Base-by-base conservation (phyloP, 2,113 vertebrate species). In the Syngnathus scovelli region DNA sequence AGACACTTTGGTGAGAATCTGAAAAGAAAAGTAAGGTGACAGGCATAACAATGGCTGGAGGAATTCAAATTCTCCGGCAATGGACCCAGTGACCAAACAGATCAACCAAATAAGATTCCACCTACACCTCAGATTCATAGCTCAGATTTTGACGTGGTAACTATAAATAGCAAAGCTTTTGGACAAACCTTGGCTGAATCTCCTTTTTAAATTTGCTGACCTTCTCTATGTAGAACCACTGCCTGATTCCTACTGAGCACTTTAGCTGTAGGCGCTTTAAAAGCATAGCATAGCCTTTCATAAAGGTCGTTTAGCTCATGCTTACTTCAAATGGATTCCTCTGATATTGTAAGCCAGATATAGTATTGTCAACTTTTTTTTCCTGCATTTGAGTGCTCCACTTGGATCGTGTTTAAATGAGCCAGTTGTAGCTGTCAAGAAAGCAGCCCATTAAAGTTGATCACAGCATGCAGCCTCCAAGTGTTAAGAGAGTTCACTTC, bases 171-270 rank as follows among this genome's bases (percentile, higher is more conserved):
- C 13, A 46, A 46, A 46, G 44, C 44, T 46, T 46, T 46, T 15
- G 12, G 12, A 15, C 15, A 3, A 46, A 46, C 4, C 44, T 46
- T 46, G 2, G 11, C 44, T 15, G 12, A 46, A 41, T 41, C 39
- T 41, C 39, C 39, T 9, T 41, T 12, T 13, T 15, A 46, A 16
- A 46, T 15, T 13, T 46, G 44, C 44, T 46, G 44, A 46, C 44
- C 44, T 15, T 43, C 41, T 43, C 0, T 46, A 15, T 46, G 44
- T 12, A 15, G 48, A 19, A 19, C 48, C 48, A 64, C 65, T 70
- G 64, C 68, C 75, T 66, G 70, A 79, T 73, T 87, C 77, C 72
- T 66, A 66, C 73, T 73, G 69, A 77, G 84, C 59, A 43, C 36
- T 10, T 75, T 61, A 65, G 64, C 77, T 71, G 39, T 5, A 41